Conservation (phyloP, 2,888 invertebrate species). For the Bedellia somnulentella region DNA sequence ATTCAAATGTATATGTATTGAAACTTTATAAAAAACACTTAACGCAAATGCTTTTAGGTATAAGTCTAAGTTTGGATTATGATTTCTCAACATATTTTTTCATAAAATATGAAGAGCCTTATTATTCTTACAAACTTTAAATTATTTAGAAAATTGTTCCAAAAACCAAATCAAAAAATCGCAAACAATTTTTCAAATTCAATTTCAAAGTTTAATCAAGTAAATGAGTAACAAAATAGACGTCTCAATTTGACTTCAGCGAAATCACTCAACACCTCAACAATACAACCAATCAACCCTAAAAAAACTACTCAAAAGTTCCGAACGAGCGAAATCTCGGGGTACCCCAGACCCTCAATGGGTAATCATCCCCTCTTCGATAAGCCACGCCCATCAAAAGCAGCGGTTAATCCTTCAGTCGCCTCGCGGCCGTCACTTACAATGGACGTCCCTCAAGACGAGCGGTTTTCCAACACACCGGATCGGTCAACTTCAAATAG, state of each 20-base stretch:
- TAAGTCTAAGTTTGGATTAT: too few relatives aligned
- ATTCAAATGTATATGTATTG: too few relatives aligned
- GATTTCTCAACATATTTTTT: too few relatives aligned
- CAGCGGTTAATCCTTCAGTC: conserved; percentile 27
- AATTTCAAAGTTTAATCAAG: neutral
- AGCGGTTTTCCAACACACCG: conserved; percentile 37
- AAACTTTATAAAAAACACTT: too few relatives aligned
- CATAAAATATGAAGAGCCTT: too few relatives aligned
- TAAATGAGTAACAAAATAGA: neutral
- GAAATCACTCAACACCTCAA: conserved; percentile 32
- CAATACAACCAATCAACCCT: conserved; percentile 53
- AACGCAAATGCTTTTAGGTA: too few relatives aligned
- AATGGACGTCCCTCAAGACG: conserved; percentile 42
- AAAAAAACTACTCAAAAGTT: conserved; percentile 44
- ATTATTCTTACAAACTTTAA: too few relatives aligned
- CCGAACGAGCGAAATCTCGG: conserved; percentile 57
- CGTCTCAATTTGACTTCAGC: conserved; percentile 12
- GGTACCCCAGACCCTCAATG: conserved; percentile 33
- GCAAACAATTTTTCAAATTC: too few relatives aligned
- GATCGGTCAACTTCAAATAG: conserved; percentile 45
- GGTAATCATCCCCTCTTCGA: conserved; percentile 1
- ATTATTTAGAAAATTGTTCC: too few relatives aligned
- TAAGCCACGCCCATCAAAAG: conserved; percentile 17
- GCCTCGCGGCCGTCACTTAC: conserved; percentile 24
- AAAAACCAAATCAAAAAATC: too few relatives aligned